Conservation (phyloP, 2,113 vertebrate genomes). For the Zosterops pallidus region DNA sequence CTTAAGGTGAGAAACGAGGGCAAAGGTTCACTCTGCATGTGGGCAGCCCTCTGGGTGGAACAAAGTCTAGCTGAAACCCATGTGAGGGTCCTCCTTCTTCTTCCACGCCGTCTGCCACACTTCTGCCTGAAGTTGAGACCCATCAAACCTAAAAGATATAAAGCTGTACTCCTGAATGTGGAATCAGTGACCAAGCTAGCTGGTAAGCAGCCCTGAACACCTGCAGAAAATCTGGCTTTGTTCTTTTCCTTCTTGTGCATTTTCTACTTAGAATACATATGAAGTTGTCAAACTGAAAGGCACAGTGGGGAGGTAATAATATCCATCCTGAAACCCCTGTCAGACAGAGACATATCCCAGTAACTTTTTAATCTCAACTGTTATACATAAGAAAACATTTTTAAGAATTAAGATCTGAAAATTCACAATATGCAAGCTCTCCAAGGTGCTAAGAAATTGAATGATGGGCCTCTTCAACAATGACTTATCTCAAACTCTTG, state of each 20-base stretch:
- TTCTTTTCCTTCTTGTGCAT: neutral
- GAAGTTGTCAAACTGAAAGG: neutral
- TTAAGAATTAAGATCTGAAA: neutral
- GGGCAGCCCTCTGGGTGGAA: no score
- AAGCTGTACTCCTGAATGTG: no score
- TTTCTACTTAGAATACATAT: neutral
- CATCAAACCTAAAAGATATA: no score
- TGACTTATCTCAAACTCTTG: neutral
- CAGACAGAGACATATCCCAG: neutral
- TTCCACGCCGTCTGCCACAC: no score
- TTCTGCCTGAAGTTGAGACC: no score
- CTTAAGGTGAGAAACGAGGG: no score
- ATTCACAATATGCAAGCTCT: neutral
- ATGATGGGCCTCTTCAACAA: neutral
- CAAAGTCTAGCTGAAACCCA: no score
- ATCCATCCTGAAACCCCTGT: neutral
- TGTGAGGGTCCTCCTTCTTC: no score
- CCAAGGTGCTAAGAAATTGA: neutral
- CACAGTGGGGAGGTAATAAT: neutral
- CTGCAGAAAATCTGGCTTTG: neutral
- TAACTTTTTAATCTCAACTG: neutral
- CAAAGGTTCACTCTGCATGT: no score
- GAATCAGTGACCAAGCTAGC: no score
- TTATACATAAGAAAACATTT: neutral
- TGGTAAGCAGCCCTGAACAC: no score